These are phyloP conservation scores for Luscinia megarhynchos DNA, from an alignment of 2,797 vertebrate species.

Conservation along the genomic window DNA sequence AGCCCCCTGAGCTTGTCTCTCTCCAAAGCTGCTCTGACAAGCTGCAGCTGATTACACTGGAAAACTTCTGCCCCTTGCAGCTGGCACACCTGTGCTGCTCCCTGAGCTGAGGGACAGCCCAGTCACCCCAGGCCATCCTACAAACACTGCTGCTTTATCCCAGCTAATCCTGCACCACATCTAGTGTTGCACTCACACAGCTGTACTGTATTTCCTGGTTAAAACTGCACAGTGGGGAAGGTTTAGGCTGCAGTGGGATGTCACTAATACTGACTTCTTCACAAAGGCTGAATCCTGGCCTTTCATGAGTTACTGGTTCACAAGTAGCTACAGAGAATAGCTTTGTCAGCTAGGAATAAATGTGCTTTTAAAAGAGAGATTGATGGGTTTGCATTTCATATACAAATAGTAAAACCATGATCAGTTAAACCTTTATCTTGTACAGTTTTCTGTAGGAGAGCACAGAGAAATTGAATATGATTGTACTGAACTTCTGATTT, in stretches of 20 bases:
- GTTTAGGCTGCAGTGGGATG: neutral
- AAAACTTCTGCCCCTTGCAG: neutral
- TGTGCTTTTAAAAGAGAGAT: neutral
- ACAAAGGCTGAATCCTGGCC: neutral
- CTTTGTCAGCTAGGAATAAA: neutral
- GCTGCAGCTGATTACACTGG: neutral
- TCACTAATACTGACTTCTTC: neutral
- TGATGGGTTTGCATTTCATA: neutral
- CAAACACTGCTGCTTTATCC: neutral
- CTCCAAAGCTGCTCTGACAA: neutral
- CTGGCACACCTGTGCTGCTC: neutral
- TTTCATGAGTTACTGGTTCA: neutral
- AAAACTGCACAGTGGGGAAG: neutral
- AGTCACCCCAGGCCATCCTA: neutral
- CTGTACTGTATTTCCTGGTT: neutral
- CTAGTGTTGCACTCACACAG: neutral
- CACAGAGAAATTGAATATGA: neutral
- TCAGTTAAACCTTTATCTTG: neutral
- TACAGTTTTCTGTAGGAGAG: neutral
- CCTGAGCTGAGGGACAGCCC: neutral
- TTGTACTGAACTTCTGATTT: neutral
- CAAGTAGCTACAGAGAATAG: neutral
- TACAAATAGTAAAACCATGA: neutral
- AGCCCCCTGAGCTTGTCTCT: neutral
- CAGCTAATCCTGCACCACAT: neutral